phyloP scores from a whole-genome alignment of 2,888 invertebrate species.

The Automeris io region DNA sequence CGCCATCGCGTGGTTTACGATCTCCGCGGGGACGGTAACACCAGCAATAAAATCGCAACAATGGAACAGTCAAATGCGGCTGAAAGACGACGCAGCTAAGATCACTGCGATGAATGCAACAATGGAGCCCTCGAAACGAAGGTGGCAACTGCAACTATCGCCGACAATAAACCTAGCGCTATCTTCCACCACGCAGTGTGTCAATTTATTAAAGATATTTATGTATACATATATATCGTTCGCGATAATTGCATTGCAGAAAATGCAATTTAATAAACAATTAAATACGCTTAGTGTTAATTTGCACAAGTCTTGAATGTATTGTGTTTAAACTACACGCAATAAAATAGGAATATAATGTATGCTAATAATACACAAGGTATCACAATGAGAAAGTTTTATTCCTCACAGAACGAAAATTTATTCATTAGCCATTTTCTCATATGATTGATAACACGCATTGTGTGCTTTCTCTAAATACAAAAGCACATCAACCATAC shows the following conservation, averaged over 20 bases:
- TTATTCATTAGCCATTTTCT: conserved; percentile 5
- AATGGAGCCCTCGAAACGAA: conserved; percentile 67
- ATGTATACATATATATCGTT: too few species aligned
- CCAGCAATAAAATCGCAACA: conserved; percentile 74
- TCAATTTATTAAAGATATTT: too few species aligned
- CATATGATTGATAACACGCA: conserved; percentile 22
- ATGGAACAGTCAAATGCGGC: conserved; percentile 72
- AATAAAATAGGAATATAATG: conserved; percentile 25
- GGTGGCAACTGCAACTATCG: conserved; percentile 60
- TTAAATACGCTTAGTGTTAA: conserved; percentile 14
- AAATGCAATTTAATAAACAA: conserved; percentile 27
- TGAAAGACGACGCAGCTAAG: conserved; percentile 65
- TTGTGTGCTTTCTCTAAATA: conserved; percentile 6
- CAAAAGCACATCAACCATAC: not conserved
- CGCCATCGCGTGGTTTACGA: conserved; percentile 68
- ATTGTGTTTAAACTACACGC: conserved; percentile 16
- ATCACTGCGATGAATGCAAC: conserved; percentile 72
- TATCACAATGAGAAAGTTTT: conserved; percentile 8
- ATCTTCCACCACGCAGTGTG: conserved; percentile 33
- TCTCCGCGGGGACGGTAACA: conserved; percentile 67
- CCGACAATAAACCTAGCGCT: conserved; percentile 45
- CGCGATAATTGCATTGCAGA: conserved; percentile 9
- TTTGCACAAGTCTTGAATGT: conserved; percentile 6
- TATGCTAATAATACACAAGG: conserved; percentile 17
- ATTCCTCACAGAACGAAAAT: not conserved